Base-by-base conservation (phyloP, 2,113 vertebrate genomes). In the Corythaixoides concolor region DNA sequence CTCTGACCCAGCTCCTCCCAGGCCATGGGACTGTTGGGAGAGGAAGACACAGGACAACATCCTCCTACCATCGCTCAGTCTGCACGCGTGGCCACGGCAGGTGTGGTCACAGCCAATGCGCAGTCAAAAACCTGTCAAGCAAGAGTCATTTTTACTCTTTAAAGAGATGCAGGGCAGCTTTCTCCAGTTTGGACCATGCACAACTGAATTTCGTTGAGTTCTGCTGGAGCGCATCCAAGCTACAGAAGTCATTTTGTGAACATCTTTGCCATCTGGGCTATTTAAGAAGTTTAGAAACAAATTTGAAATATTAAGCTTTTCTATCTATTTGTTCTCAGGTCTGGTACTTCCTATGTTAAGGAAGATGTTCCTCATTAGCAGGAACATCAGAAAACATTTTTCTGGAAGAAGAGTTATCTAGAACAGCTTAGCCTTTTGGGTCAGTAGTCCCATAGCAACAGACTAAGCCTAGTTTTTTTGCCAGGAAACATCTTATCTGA, bases 11-110 rank as follows among this genome's bases (percentile, higher is more conserved):
- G 5, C 9, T 80, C 33, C 28, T 72, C 27, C 45, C 17, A 20
- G 24, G 64, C 12, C 75, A 41, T 0, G 3, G 43, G 12, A 26
- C 52, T 47, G 8, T 6, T 37, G 62, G 18, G 19, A 88, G n/a
- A 74, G 12, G 15, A 59, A 52, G 53, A 16, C 28, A 27, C 20
- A 24, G 74, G 75, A 30, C 39, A n/a, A 17, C 0, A 0, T 52
- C 45, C 15, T 67, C 56, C 74, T 27, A 1, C 12, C 28, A 21
- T 35, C 4, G 0, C 50, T 64, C 43, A 10, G 14, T 12, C 27
- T 60, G 59, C 39, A 22, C 3, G 0, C 3, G 0, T 7, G 33
- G 37, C 59, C 43, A 23, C 5, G 6, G 55, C n/a, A 66, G 21
- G 13, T 30, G 12, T 16, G 43, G 19, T 43, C n/a, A 47, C 22